A percentile compares a stretch with the other conserved stretches of the same genome.
Conservation (phyloP, 2,113 vertebrate genomes). For the Canis aureus region DNA sequence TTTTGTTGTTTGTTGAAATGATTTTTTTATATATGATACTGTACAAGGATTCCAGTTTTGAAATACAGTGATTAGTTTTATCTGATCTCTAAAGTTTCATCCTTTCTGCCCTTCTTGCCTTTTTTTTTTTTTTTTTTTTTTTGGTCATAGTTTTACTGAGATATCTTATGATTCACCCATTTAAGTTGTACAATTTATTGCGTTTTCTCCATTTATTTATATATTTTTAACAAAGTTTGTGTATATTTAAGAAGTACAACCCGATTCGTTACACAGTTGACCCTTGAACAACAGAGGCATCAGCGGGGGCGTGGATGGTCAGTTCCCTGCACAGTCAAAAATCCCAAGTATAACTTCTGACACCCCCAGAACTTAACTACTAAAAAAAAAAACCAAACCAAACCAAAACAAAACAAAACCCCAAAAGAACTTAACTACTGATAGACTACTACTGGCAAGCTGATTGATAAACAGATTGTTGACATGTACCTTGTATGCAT, state of each 20-base stretch:
- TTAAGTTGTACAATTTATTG: background rate
- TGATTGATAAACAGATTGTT: background rate
- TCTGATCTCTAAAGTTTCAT: background rate
- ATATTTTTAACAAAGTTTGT: background rate
- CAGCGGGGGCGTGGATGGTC: background rate
- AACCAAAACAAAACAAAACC: background rate
- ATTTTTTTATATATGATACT: slow-evolving; percentile 3
- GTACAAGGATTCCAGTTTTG: background rate
- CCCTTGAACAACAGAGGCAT: background rate
- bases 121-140: background rate
- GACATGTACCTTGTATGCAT: background rate
- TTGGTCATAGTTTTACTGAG: background rate
- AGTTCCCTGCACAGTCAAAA: background rate
- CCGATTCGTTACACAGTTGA: background rate
- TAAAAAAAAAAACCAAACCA: background rate
- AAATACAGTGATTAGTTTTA: background rate
- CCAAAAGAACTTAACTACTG: too few relatives aligned
- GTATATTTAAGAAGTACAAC: background rate
- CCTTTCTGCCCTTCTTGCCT: background rate
- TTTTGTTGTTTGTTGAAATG: background rate
- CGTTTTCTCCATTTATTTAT: background rate
- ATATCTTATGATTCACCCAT: background rate
- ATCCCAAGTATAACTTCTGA: background rate
- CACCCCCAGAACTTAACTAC: background rate
- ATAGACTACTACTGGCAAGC: background rate